Evolutionary conservation across 2,113 vertebrate genomes (phyloP).

Genomic region (Polyodon spathula): DNA sequence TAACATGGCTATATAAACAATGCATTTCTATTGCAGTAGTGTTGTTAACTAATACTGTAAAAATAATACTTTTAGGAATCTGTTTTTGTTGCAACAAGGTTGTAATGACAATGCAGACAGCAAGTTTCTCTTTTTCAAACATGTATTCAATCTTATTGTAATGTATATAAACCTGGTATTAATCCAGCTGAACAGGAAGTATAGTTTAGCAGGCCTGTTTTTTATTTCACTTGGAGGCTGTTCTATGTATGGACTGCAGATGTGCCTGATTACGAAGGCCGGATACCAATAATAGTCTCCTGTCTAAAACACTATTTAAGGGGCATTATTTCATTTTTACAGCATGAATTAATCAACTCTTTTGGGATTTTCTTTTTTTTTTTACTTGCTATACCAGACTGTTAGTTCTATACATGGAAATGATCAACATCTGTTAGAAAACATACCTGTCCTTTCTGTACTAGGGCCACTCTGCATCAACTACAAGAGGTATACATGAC

Average conservation of each 20-base stretch:
- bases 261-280: conserved; percentile 8
- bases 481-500: too few relatives aligned
- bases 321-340: not conserved
- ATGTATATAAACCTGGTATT: not conserved
- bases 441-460: too few relatives aligned
- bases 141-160: not conserved
- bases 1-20: too few relatives aligned
- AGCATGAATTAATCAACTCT: not conserved
- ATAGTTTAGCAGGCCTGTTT: not conserved
- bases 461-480: too few relatives aligned
- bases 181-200: conserved; percentile 12
- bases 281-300: conserved; percentile 3
- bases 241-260: conserved; percentile 3
- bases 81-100: too few relatives aligned
- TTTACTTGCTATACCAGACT: too few relatives aligned
- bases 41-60: too few relatives aligned
- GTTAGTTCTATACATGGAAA: too few relatives aligned
- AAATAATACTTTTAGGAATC: too few relatives aligned
- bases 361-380: not conserved
- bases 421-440: too few relatives aligned
- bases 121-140: not conserved
- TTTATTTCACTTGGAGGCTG: not conserved
- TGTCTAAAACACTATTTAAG: conserved; percentile 4
- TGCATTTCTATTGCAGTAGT: too few relatives aligned
- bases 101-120: not conserved